These are phyloP conservation scores for Zapornia atra DNA, from an alignment of 2,113 vertebrate species.

Conservation along the genomic window DNA sequence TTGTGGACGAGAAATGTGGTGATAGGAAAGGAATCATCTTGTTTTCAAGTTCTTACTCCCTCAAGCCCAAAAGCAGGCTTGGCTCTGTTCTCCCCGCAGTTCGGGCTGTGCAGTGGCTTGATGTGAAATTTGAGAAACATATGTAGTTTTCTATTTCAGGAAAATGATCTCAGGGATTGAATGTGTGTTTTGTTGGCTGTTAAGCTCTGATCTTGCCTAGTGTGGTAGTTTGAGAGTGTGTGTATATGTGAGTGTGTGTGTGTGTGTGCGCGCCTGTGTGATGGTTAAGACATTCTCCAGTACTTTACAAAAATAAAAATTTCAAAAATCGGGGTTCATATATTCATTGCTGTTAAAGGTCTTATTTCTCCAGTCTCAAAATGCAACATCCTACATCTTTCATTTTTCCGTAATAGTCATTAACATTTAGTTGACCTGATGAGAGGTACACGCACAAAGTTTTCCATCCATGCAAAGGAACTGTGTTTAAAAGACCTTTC, in stretches of 20 bases:
- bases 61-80: slow-evolving; percentile 59
- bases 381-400: neutral
- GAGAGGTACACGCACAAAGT: neutral
- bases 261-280: slow-evolving; percentile 45
- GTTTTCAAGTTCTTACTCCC: slow-evolving; percentile 48
- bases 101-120: slow-evolving; percentile 79
- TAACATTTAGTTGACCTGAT: slow-evolving; percentile 39
- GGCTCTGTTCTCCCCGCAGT: slow-evolving; percentile 73
- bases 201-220: slow-evolving; percentile 80
- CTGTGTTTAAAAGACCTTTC: neutral
- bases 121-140: slow-evolving; percentile 86
- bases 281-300: slow-evolving; percentile 64
- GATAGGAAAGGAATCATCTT: slow-evolving; percentile 59
- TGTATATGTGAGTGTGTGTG: neutral
- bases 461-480: slow-evolving; percentile 9
- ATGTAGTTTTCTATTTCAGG: slow-evolving; percentile 87
- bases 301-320: neutral
- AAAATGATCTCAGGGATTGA: slow-evolving; percentile 84
- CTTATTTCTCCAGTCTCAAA: neutral
- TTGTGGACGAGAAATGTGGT: slow-evolving; percentile 61
- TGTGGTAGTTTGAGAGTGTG: slow-evolving; percentile 66
- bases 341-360: neutral
- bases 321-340: slow-evolving; percentile 29
- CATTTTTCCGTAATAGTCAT: slow-evolving; percentile 32
- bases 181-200: slow-evolving; percentile 77